phyloP scores from a whole-genome alignment of 2,797 vertebrate genomes.

The Mus caroli region DNA sequence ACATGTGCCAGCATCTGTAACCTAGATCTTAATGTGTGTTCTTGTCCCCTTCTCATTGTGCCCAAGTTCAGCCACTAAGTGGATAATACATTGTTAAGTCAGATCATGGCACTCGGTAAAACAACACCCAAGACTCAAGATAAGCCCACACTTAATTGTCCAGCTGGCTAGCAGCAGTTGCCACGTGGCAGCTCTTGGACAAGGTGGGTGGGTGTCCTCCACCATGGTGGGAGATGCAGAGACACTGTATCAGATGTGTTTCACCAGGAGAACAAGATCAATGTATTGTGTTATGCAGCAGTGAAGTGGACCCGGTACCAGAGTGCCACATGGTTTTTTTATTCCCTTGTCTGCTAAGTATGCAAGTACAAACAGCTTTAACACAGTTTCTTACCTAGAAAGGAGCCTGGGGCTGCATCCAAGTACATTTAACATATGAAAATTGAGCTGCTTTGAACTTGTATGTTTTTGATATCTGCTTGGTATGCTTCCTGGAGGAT shows the following conservation, averaged over 20 bases:
- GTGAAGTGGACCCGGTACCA: constrained; percentile 87
- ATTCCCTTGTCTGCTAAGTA: constrained; percentile 89
- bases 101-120: constrained; percentile 9
- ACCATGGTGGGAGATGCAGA: constrained; percentile 75
- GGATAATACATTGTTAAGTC: constrained; percentile 59
- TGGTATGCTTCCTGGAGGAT: constrained; percentile 99
- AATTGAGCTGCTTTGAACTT: constrained; percentile 99
- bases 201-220: constrained; percentile 78
- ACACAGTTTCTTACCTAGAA: constrained; percentile 93
- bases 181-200: constrained; percentile 72
- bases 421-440: constrained; percentile 98
- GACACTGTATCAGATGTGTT: constrained; percentile 85
- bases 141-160: constrained; percentile 71
- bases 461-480: constrained; percentile 99
- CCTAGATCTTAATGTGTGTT: constrained; percentile 35
- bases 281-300: constrained; percentile 88
- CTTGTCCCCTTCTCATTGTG: neutral
- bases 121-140: neutral
- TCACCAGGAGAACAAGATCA: constrained; percentile 83
- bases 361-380: constrained; percentile 96
- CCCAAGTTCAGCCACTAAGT: constrained; percentile 49
- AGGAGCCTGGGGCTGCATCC: constrained; percentile 94
- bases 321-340: constrained; percentile 87
- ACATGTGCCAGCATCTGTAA: neutral
- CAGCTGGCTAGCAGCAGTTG: constrained; percentile 28